Evolutionary conservation across 1,140 invertebrate genomes (phyloP).

Genomic region (Drosophila baimaii): DNA sequence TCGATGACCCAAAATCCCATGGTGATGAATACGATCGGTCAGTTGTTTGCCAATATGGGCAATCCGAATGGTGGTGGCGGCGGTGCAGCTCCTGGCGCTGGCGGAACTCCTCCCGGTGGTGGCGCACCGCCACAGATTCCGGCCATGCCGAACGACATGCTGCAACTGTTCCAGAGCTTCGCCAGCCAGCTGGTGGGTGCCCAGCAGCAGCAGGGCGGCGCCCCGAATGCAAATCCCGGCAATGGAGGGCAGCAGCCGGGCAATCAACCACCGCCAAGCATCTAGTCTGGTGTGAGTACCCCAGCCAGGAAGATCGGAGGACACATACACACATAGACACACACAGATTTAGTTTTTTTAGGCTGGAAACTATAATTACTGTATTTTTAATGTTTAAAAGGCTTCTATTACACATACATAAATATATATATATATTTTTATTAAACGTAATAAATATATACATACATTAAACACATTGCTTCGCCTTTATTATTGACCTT

Average conservation of each 20-base stretch:
- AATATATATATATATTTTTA: constrained; percentile 73
- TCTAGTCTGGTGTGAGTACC: constrained; percentile 36
- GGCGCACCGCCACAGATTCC: constrained; percentile 31
- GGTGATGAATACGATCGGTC: constrained; percentile 72
- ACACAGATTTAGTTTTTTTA: constrained; percentile 27
- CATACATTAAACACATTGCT: neutral
- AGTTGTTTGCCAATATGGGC: constrained; percentile 61
- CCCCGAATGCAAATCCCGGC: constrained; percentile 16
- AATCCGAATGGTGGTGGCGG: constrained; percentile 18
- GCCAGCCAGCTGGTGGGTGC: constrained; percentile 63
- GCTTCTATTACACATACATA: constrained; percentile 58
- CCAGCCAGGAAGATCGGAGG: constrained; percentile 3
- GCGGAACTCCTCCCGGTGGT: constrained; percentile 10
- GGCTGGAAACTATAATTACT: constrained; percentile 43
- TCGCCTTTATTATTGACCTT: neutral
- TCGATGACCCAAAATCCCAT: constrained; percentile 75
- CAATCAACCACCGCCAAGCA: constrained; percentile 65
- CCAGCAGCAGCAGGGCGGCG: constrained; percentile 40
- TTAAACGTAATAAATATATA: constrained; percentile 68
- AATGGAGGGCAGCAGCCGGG: constrained; percentile 55
- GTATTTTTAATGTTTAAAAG: constrained; percentile 61
- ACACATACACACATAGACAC: constrained; percentile 4
- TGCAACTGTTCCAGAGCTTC: constrained; percentile 73
- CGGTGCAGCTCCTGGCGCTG: constrained; percentile 29
- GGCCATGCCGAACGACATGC: constrained; percentile 71